Conservation (phyloP, 2,888 invertebrate genomes). For the Plusia festucae region DNA sequence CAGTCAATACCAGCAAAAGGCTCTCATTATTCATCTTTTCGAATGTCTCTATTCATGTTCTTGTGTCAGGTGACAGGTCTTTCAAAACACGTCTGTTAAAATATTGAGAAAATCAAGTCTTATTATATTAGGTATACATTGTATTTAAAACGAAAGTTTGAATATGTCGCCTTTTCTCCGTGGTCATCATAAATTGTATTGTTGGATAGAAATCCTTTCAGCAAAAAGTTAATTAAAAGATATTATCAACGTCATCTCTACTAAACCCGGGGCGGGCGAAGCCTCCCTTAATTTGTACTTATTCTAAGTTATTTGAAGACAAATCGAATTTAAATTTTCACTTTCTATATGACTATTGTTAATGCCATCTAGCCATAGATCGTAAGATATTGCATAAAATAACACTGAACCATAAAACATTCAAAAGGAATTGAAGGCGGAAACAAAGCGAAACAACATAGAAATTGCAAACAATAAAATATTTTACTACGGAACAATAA, state of each 20-base stretch:
- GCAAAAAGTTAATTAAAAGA: conserved; percentile 4
- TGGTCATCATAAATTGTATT: not conserved
- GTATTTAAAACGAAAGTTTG: too few relatives aligned
- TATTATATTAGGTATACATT: too few relatives aligned
- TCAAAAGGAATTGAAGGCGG: not conserved
- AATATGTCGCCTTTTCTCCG: too few relatives aligned
- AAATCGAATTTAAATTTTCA: not conserved
- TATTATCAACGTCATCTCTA: not conserved
- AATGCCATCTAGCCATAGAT: too few relatives aligned
- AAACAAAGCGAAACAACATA: not conserved
- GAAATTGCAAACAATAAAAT: conserved; percentile 18
- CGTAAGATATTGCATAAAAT: not conserved
- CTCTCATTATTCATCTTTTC: not conserved
- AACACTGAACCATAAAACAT: not conserved
- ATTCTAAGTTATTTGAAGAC: not conserved
- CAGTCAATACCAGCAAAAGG: not conserved
- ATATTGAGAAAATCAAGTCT: not conserved
- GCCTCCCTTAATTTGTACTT: too few relatives aligned
- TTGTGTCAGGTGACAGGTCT: not conserved
- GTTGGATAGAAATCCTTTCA: not conserved
- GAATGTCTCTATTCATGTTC: not conserved
- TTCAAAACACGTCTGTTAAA: not conserved
- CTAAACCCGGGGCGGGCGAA: not conserved
- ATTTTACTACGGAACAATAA: conserved; percentile 12
- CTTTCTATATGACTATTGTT: too few relatives aligned